Percentiles rank a stretch among this genome's conserved stretches.
Evolutionary conservation across 2,888 invertebrate species (phyloP).

Genomic region (Noctua janthe): DNA sequence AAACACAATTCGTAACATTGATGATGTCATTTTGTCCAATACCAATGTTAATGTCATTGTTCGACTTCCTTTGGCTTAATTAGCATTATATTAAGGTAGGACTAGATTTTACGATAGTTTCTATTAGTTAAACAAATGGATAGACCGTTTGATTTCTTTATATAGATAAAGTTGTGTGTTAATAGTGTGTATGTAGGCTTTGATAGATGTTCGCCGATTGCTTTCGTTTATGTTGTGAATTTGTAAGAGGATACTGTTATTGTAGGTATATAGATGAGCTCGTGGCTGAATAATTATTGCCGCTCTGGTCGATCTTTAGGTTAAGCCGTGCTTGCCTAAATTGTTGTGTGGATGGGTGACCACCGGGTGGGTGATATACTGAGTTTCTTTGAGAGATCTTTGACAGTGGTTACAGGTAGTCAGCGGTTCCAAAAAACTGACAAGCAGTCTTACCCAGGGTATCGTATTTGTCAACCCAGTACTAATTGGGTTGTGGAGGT

Average conservation of each 20-base stretch:
- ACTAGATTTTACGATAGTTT: slow-evolving; percentile 58
- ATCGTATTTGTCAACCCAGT: background rate
- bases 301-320: too few species aligned
- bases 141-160: slow-evolving; percentile 39
- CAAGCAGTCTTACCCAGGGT: background rate
- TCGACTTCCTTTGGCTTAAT: slow-evolving; percentile 37
- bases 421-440: background rate
- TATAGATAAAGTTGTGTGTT: slow-evolving; percentile 38
- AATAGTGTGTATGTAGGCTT: background rate
- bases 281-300: too few species aligned
- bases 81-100: slow-evolving; percentile 50
- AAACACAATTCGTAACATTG: background rate
- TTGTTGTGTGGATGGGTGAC: background rate
- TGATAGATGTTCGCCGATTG: slow-evolving; percentile 32
- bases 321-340: too few species aligned
- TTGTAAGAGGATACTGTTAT: background rate
- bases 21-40: slow-evolving; percentile 50
- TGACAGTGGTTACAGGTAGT: background rate
- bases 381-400: background rate
- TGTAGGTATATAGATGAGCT: background rate
- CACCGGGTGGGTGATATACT: background rate
- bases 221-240: slow-evolving; percentile 12
- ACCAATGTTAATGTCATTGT: slow-evolving; percentile 51
- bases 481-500: background rate
- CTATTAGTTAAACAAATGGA: slow-evolving; percentile 32